These are phyloP conservation scores for Rhodophaea formosa DNA, from an alignment of 2,888 invertebrate genomes.

Conservation along the genomic window DNA sequence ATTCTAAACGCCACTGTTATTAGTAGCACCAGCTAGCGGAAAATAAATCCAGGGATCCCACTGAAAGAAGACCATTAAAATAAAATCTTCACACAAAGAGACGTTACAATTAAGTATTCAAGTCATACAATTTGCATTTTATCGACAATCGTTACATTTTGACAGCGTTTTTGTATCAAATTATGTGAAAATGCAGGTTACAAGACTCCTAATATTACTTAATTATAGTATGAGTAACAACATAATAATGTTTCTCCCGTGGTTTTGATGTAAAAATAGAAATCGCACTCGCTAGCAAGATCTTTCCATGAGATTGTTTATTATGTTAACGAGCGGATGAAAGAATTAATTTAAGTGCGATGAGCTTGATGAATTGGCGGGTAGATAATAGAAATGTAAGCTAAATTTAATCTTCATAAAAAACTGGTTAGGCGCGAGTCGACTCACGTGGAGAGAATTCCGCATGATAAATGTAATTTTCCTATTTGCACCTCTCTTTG, in stretches of 20 bases:
- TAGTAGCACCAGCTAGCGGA: no score
- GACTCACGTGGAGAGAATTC: no score
- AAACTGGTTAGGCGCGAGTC: no score
- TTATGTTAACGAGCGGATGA: slow-evolving; percentile 3
- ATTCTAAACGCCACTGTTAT: no score
- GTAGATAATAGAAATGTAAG: neutral
- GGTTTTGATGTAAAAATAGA: slow-evolving; percentile 16
- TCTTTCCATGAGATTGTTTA: slow-evolving; percentile 13
- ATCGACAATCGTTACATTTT: slow-evolving; percentile 1
- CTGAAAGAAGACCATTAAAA: neutral
- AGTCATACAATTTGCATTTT: slow-evolving; percentile 2
- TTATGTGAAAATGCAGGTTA: neutral
- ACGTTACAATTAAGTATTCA: neutral
- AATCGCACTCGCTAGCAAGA: slow-evolving; percentile 13
- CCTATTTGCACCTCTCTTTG: no score
- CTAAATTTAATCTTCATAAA: no score
- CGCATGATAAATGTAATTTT: no score
- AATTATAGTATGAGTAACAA: slow-evolving; percentile 1
- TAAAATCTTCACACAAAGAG: neutral
- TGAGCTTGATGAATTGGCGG: neutral
- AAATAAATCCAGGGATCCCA: neutral
- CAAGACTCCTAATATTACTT: slow-evolving; percentile 2
- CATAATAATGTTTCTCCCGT: slow-evolving; percentile 4
- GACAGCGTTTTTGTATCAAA: slow-evolving; percentile 1
- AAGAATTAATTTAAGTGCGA: slow-evolving; percentile 17